Evolutionary conservation across 2,888 invertebrate genomes (phyloP).

Genomic region (Aromia moschata): DNA sequence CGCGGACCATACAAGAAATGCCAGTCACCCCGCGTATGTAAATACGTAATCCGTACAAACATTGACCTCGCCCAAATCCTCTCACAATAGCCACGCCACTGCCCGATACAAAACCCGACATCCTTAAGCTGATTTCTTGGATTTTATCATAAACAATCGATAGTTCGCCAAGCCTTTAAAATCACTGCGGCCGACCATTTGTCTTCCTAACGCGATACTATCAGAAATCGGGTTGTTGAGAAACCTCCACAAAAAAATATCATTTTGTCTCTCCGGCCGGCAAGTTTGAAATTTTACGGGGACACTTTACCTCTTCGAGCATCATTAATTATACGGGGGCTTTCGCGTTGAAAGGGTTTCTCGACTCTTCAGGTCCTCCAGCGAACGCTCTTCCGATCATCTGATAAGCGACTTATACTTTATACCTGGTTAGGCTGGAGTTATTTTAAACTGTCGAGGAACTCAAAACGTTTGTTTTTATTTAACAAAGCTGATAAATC

Average conservation of each 20-base stretch:
- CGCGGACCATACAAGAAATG: no score
- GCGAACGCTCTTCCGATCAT: slow-evolving; percentile 33
- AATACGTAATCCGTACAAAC: slow-evolving; percentile 27
- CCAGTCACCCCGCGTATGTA: slow-evolving; percentile 19
- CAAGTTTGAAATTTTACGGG: slow-evolving; percentile 41
- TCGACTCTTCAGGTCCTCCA: slow-evolving; percentile 12
- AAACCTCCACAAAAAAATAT: slow-evolving; percentile 27
- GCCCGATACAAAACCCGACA: slow-evolving; percentile 21
- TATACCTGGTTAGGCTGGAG: slow-evolving; percentile 31
- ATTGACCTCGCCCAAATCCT: slow-evolving; percentile 14
- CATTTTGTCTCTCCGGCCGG: slow-evolving; percentile 42
- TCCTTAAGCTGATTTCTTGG: slow-evolving; percentile 33
- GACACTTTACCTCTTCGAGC: slow-evolving; percentile 44
- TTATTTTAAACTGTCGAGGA: slow-evolving; percentile 16
- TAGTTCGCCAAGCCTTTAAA: slow-evolving; percentile 56
- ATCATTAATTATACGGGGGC: slow-evolving; percentile 49
- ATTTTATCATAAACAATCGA: slow-evolving; percentile 54
- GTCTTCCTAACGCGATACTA: slow-evolving; percentile 56
- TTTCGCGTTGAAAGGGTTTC: slow-evolving; percentile 51
- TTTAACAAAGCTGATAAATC: slow-evolving; percentile 22
- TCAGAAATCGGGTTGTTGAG: slow-evolving; percentile 34
- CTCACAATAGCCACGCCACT: slow-evolving; percentile 23
- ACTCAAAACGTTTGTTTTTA: slow-evolving; percentile 20
- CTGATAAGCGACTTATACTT: slow-evolving; percentile 42
- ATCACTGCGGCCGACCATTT: slow-evolving; percentile 53